phyloP scores from a whole-genome alignment of 2,113 vertebrate genomes.

The Oryzias melastigma region DNA sequence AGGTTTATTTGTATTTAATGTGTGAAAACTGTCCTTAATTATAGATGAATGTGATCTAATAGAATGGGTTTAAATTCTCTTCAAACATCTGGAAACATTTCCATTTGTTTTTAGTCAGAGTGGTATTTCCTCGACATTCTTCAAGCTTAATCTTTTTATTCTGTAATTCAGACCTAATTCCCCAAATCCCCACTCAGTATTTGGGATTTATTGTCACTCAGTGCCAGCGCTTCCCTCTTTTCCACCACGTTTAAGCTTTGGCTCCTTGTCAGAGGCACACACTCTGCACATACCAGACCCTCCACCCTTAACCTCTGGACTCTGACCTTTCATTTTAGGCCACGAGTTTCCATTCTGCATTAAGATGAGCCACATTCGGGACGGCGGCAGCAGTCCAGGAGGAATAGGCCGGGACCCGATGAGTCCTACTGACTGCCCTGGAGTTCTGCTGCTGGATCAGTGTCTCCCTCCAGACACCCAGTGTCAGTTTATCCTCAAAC shows the following conservation, averaged over 20 bases:
- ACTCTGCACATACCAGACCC: conserved; percentile 19
- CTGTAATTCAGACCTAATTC: conserved; percentile 22
- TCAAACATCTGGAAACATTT: conserved; percentile 48
- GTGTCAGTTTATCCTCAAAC: conserved; percentile 94
- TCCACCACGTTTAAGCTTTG: neutral
- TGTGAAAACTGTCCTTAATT: neutral
- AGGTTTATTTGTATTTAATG: neutral
- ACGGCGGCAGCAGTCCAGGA: conserved; percentile 53
- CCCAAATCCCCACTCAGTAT: conserved; percentile 3
- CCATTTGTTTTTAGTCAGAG: conserved; percentile 17
- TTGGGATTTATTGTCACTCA: conserved; percentile 1
- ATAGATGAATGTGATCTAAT: neutral
- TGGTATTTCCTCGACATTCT: conserved; percentile 24
- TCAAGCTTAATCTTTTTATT: conserved; percentile 35
- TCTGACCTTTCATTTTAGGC: conserved; percentile 72
- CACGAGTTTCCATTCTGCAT: conserved; percentile 95
- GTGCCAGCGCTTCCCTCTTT: neutral
- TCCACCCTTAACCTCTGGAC: conserved; percentile 30
- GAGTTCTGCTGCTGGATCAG: conserved; percentile 82
- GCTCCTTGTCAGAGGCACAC: conserved; percentile 2
- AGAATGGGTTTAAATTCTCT: conserved; percentile 1
- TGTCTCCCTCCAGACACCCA: conserved; percentile 86
- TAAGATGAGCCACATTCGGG: conserved; percentile 93
- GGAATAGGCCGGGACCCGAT: conserved; percentile 68
- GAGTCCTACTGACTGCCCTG: conserved; percentile 77